These are phyloP conservation scores for Monochamus saltuarius DNA, from an alignment of 1,140 invertebrate species.

Conservation along the genomic window DNA sequence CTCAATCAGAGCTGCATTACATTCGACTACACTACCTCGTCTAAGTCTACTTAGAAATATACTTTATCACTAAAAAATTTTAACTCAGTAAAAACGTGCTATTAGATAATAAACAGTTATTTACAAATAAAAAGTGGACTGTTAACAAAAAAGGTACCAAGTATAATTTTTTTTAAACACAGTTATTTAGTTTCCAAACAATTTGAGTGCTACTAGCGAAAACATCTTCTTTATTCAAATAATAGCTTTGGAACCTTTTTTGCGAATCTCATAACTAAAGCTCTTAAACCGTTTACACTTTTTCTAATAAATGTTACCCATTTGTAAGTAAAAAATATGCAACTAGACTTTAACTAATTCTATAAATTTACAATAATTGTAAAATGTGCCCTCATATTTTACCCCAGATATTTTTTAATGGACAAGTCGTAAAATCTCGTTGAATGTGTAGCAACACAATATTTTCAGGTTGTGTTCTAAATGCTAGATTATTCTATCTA, in stretches of 20 bases:
- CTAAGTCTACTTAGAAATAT: constrained; percentile 4
- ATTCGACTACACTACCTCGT: constrained; percentile 42
- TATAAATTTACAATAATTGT: constrained; percentile 3
- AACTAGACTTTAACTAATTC: constrained; percentile 4
- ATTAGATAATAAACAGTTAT: no score
- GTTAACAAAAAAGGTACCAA: no score
- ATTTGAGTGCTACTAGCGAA: no score
- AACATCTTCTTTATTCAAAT: no score
- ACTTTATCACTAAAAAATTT: no score
- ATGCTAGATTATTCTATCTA: background rate
- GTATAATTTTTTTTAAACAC: background rate
- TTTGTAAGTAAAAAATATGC: background rate
- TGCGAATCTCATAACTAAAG: background rate
- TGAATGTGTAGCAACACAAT: background rate
- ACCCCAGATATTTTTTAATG: background rate
- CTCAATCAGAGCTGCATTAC: constrained; percentile 32
- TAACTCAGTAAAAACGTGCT: no score
- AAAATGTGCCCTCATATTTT: constrained; percentile 5
- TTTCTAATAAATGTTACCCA: background rate
- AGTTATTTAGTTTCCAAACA: no score
- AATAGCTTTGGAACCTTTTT: background rate
- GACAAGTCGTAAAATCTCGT: background rate
- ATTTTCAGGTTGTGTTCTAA: background rate
- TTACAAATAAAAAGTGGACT: no score
- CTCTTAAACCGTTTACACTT: background rate